Evolutionary conservation across 2,797 vertebrate species (phyloP), one percentile per base, ranked within the genome.

Genomic region (Cuniculus paca): DNA sequence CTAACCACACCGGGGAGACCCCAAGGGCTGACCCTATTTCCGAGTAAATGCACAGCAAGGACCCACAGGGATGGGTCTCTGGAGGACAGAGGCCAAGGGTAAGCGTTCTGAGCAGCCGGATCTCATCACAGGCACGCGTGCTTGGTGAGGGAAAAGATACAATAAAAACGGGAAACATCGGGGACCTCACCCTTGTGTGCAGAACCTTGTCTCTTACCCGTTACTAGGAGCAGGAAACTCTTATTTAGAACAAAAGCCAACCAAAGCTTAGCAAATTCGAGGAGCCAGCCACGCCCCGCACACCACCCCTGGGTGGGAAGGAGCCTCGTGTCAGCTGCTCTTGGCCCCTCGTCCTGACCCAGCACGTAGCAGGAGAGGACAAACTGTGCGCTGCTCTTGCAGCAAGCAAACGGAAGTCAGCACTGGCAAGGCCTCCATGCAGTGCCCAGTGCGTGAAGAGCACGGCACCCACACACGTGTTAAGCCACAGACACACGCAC

Each of bases 1-100:
- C 98, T 97, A 98, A 98, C 98, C 98, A 98, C 96, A 98, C 98
- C 98, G 94, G 93, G 95, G 5, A 90, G 97, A 96, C 96, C 98
- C 97, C 92, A 91, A 98, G 98, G 97, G 97, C 94, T 97, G 97
- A 90, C 95, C 97, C 98, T 98, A 94, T 97, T 98, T 95, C 97
- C 97, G 97, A 95, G 97, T 97, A 97, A 97, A 97, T 88, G 95
- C 95, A 70, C 48, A 92, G 95, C 7, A 4, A 97, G 84, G 91
- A 26, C 48, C 83, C 1, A 82, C 14, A 58, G 68, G 58, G 95
- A 91, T 68, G 84, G 90, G 24, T 26, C 88, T 94, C 91, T n/a
- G 81, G 92, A 92, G 93, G 94, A 72, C 19, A 68, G n/a, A 3
- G 61, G 68, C 52, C 54, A 6, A 68, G 92, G 36, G 20, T 1